Percentiles rank a stretch among this genome's conserved stretches.
Conservation (phyloP, 1,140 invertebrate genomes). For the Drosophila burlai region DNA sequence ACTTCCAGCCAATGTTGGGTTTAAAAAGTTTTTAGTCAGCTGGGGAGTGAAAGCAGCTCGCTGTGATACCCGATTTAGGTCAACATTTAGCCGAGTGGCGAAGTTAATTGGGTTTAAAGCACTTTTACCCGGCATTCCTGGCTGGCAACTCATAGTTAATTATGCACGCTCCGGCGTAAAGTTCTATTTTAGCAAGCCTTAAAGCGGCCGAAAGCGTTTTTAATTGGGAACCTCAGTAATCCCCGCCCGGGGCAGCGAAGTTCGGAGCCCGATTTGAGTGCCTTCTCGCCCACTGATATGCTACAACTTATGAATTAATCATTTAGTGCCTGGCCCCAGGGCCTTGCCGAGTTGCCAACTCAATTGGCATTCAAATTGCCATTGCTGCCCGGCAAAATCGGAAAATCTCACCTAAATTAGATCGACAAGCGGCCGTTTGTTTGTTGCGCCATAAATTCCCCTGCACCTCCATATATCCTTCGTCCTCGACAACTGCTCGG, state of each 20-base stretch:
- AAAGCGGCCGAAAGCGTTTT: slow-evolving; percentile 31
- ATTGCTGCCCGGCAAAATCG: background rate
- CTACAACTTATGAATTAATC: slow-evolving; percentile 34
- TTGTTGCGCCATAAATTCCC: slow-evolving; percentile 36
- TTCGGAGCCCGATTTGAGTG: slow-evolving; percentile 2
- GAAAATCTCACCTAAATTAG: slow-evolving; percentile 9
- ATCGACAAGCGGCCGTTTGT: slow-evolving; percentile 6
- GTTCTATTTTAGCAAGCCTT: slow-evolving; percentile 25
- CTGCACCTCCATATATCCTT: slow-evolving; percentile 35
- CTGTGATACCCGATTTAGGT: slow-evolving; percentile 36
- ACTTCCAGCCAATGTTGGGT: slow-evolving; percentile 25
- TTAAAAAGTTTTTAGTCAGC: slow-evolving; percentile 48
- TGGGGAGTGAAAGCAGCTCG: background rate
- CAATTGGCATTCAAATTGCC: slow-evolving; percentile 20
- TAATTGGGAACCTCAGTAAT: slow-evolving; percentile 38
- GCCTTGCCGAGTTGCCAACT: slow-evolving; percentile 13
- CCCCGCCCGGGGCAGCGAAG: slow-evolving; percentile 14
- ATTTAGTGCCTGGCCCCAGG: slow-evolving; percentile 22
- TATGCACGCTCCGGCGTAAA: slow-evolving; percentile 33
- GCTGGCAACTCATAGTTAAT: slow-evolving; percentile 35
- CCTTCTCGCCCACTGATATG: slow-evolving; percentile 6
- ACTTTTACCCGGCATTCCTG: slow-evolving; percentile 4
- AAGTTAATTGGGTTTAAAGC: slow-evolving; percentile 50
- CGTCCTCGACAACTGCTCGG: slow-evolving; percentile 36
- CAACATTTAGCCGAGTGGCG: slow-evolving; percentile 45